Percentiles rank a stretch among this genome's conserved stretches.
Evolutionary conservation across 2,888 invertebrate genomes (phyloP).

Genomic region (Chloromyia formosa): DNA sequence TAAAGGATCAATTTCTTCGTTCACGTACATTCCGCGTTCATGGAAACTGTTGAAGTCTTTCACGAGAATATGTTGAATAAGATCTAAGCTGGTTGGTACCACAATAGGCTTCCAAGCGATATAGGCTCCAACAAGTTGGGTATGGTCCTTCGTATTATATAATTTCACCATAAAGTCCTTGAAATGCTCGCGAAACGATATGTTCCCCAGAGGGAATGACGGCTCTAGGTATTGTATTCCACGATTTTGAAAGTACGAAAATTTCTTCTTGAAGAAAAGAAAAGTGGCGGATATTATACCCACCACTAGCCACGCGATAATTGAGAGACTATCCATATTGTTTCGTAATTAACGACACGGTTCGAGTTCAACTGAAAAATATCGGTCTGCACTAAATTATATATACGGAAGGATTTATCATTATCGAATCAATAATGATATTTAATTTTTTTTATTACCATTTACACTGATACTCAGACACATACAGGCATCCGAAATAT

Average conservation of each 20-base stretch:
- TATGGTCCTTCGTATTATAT: slow-evolving; percentile 53
- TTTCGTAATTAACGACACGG: too few species aligned
- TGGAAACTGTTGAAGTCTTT: slow-evolving; percentile 40
- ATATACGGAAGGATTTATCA: too few species aligned
- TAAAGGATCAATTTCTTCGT: slow-evolving; percentile 42
- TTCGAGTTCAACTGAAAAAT: too few species aligned
- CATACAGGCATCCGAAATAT: too few species aligned
- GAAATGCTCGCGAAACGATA: slow-evolving; percentile 48
- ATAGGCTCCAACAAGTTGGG: slow-evolving; percentile 56
- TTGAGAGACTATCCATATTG: neutral
- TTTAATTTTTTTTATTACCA: too few species aligned
- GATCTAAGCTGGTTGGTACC: slow-evolving; percentile 44
- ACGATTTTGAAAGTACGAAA: slow-evolving; percentile 64
- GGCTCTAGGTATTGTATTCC: slow-evolving; percentile 65
- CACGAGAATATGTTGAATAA: slow-evolving; percentile 31
- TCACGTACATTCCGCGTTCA: slow-evolving; percentile 38
- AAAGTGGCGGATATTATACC: neutral
- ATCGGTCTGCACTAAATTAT: too few species aligned
- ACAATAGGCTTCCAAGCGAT: slow-evolving; percentile 54
- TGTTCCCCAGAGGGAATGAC: slow-evolving; percentile 46
- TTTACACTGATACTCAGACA: too few species aligned
- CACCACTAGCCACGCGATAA: neutral
- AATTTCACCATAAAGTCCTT: slow-evolving; percentile 51
- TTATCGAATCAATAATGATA: too few species aligned
- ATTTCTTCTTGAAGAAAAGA: slow-evolving; percentile 43